A percentile compares a stretch with the other conserved stretches of the same genome.
These are phyloP conservation scores for Cataglyphis rosenhaueri DNA, from an alignment of 2,888 invertebrate species.

Conservation along the genomic window DNA sequence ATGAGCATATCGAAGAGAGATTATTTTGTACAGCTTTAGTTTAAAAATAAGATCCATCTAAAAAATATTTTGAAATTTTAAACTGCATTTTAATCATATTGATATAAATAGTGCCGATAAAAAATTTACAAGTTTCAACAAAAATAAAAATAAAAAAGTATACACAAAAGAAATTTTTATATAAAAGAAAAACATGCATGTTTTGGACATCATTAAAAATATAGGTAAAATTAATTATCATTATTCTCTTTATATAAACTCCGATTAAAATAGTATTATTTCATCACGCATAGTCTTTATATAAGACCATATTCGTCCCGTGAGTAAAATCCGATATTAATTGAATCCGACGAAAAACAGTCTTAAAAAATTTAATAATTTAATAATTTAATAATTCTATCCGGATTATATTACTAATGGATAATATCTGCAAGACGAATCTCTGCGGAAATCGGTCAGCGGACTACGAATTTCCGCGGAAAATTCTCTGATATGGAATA, in stretches of 20 bases:
- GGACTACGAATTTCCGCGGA: constrained; percentile 14
- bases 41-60: not conserved
- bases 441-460: not conserved
- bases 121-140: not conserved
- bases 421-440: not conserved
- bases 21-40: not conserved
- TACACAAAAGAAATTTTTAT: not conserved
- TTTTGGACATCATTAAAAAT: not conserved
- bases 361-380: not conserved
- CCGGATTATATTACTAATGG: constrained; percentile 13
- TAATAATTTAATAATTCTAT: not conserved
- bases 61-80: not conserved
- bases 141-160: not conserved
- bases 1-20: not conserved
- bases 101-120: not conserved
- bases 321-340: constrained; percentile 33
- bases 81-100: not conserved
- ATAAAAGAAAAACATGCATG: not conserved
- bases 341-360: not conserved
- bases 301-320: not conserved
- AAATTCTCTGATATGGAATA: constrained; percentile 21
- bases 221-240: constrained; percentile 33
- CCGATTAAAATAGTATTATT: constrained; percentile 17
- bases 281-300: not conserved
- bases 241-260: constrained; percentile 1